These are phyloP conservation scores for Thalassoma bifasciatum DNA, from an alignment of 2,113 vertebrate species.

Conservation along the genomic window DNA sequence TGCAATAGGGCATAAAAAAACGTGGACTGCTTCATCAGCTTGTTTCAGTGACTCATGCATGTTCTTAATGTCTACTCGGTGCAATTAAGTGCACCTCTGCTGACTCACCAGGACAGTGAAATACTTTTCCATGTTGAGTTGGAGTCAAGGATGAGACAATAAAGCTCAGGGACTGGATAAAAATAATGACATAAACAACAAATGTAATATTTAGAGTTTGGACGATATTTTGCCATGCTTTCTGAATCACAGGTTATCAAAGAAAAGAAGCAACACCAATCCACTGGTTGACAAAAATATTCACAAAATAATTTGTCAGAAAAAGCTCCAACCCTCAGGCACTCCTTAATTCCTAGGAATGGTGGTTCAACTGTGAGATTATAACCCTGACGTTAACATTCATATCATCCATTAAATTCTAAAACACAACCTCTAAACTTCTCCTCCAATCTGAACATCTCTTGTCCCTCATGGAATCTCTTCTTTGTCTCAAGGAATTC, in stretches of 20 bases:
- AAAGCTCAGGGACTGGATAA: neutral
- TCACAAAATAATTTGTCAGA: neutral
- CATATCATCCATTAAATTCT: neutral
- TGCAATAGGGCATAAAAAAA: constrained; percentile 39
- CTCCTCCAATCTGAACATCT: neutral
- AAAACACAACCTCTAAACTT: neutral
- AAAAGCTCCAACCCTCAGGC: neutral
- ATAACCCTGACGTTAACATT: neutral
- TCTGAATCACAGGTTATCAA: neutral
- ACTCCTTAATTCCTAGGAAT: neutral
- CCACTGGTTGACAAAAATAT: neutral
- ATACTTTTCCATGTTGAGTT: constrained; percentile 19
- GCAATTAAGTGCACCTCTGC: constrained; percentile 56
- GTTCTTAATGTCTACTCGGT: constrained; percentile 53
- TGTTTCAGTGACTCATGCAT: constrained; percentile 42
- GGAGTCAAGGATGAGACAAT: constrained; percentile 22
- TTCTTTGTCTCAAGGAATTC: constrained; percentile 24
- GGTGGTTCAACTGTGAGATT: neutral
- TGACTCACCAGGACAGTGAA: constrained; percentile 48
- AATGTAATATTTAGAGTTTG: neutral
- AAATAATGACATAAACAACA: neutral
- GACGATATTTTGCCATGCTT: neutral
- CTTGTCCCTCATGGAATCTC: neutral
- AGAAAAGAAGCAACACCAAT: neutral
- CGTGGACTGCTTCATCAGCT: constrained; percentile 58